Conservation (phyloP, 2,797 vertebrate species). For the Enteromius viviparus region DNA sequence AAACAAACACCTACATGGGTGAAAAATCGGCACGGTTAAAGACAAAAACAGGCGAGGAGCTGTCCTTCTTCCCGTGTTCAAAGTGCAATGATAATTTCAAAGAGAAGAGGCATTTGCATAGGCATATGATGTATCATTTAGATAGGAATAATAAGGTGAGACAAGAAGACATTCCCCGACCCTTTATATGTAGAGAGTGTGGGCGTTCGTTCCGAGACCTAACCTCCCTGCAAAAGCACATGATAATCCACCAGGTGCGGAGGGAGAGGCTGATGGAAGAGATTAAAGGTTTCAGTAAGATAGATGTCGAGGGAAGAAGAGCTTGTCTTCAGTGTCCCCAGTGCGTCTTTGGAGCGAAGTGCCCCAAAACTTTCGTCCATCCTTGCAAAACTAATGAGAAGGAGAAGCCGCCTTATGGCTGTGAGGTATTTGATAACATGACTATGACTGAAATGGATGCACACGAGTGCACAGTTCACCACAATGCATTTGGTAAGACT, state of each 20-base stretch:
- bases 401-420: slow-evolving; percentile 87
- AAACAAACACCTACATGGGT: slow-evolving; percentile 77
- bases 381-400: slow-evolving; percentile 86
- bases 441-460: slow-evolving; percentile 84
- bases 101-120: slow-evolving; percentile 92
- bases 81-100: slow-evolving; percentile 95
- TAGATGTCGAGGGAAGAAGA: slow-evolving; percentile 81
- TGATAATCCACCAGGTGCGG: slow-evolving; percentile 93
- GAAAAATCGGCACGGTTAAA: slow-evolving; percentile 85
- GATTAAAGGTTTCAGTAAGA: slow-evolving; percentile 87
- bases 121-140: slow-evolving; percentile 98
- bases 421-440: slow-evolving; percentile 87
- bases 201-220: slow-evolving; percentile 93
- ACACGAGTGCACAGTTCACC: slow-evolving; percentile 80
- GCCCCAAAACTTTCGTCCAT: slow-evolving; percentile 87
- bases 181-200: slow-evolving; percentile 92
- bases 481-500: slow-evolving; percentile 66
- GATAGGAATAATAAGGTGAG: slow-evolving; percentile 92
- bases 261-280: slow-evolving; percentile 88
- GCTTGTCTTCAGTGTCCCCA: slow-evolving; percentile 82
- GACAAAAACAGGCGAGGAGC: slow-evolving; percentile 73
- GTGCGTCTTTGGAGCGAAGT: slow-evolving; percentile 85
- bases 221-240: slow-evolving; percentile 89
- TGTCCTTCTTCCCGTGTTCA: slow-evolving; percentile 88
- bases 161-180: slow-evolving; percentile 84